These are phyloP conservation scores for Laothoe populi DNA, from an alignment of 2,888 invertebrate genomes.

Conservation along the genomic window DNA sequence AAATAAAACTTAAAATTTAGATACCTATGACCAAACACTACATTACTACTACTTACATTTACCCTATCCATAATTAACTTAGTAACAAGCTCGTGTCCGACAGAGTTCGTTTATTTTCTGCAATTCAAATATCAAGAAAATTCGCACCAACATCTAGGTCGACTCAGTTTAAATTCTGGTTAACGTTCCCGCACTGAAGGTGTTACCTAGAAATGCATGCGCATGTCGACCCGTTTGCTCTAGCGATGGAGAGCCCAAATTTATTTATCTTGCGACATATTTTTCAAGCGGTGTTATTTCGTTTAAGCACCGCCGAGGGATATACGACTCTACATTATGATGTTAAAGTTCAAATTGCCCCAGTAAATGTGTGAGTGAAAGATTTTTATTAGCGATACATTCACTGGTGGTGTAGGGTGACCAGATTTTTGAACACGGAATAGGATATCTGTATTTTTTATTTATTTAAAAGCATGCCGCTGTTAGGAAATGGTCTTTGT, in stretches of 20 bases:
- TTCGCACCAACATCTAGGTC: background rate
- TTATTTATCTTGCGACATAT: slow-evolving; percentile 56
- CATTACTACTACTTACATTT: too few species aligned
- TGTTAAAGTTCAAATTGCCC: slow-evolving; percentile 42
- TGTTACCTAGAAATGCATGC: slow-evolving; percentile 34
- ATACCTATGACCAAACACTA: too few species aligned
- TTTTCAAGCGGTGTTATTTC: slow-evolving; percentile 56
- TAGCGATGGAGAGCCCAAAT: slow-evolving; percentile 57
- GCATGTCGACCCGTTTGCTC: slow-evolving; percentile 56
- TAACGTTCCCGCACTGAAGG: background rate
- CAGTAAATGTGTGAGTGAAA: slow-evolving; percentile 27
- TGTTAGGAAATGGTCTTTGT: too few species aligned
- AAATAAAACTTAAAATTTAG: too few species aligned
- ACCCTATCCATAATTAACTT: too few species aligned
- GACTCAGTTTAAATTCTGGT: slow-evolving; percentile 19
- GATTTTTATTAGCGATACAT: slow-evolving; percentile 71
- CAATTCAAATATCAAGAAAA: background rate
- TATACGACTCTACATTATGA: slow-evolving; percentile 39
- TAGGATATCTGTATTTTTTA: background rate
- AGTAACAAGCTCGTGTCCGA: too few species aligned
- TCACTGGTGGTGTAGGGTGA: slow-evolving; percentile 37
- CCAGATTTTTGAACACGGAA: background rate
- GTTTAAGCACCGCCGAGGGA: slow-evolving; percentile 39
- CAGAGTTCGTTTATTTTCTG: too few species aligned
- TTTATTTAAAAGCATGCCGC: background rate